phyloP scores from a whole-genome alignment of 1,140 invertebrate genomes.

The Hydropsyche tenuis region DNA sequence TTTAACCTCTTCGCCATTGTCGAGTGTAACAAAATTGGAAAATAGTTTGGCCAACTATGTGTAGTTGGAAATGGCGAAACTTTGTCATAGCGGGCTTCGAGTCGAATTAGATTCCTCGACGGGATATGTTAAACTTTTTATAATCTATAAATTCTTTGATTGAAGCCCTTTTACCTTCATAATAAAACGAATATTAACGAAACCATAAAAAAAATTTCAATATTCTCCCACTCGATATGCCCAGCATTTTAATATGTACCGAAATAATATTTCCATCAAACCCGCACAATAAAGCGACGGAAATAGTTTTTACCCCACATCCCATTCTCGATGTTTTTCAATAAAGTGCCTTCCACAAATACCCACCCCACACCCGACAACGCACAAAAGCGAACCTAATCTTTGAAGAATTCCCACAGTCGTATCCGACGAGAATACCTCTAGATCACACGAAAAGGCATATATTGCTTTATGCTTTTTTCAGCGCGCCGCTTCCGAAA shows the following conservation, averaged over 20 bases:
- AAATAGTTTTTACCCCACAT: conserved; percentile 31
- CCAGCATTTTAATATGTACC: too few species aligned
- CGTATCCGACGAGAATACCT: conserved; percentile 7
- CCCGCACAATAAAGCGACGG: conserved; percentile 23
- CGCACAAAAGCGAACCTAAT: conserved; percentile 38
- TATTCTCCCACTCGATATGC: too few species aligned
- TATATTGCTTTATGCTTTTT: neutral
- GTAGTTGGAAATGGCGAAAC: neutral
- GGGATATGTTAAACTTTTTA: neutral
- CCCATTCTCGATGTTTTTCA: conserved; percentile 38
- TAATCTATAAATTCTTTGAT: too few species aligned
- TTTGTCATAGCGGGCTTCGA: neutral
- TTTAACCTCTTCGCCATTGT: conserved; percentile 3
- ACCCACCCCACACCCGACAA: neutral
- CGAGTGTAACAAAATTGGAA: conserved; percentile 4
- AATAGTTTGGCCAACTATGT: conserved; percentile 11
- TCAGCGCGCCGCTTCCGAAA: too few species aligned
- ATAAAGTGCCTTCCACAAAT: conserved; percentile 28
- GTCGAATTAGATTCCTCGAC: neutral
- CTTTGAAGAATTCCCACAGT: conserved; percentile 39
- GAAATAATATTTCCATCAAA: conserved; percentile 17
- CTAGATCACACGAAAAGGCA: neutral
- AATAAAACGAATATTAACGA: too few species aligned
- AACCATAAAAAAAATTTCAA: too few species aligned
- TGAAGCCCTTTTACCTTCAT: too few species aligned